These are phyloP conservation scores for Clytia hemisphaerica DNA, from an alignment of 30 jellyfish, hydroid and myxozoan genomes.

Conservation along the genomic window DNA sequence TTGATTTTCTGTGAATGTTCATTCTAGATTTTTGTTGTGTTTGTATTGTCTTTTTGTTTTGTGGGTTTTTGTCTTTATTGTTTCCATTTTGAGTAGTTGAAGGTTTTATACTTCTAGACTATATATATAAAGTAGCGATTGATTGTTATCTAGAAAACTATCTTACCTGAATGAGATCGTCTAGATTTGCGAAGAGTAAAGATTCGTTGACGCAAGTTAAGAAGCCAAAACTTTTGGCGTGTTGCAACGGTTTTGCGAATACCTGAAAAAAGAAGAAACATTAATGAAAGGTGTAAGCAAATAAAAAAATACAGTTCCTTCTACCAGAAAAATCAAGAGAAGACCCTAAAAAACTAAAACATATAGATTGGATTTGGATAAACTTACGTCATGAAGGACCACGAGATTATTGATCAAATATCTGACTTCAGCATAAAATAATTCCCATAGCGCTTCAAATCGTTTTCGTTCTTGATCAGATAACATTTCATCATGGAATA, in stretches of 20 bases:
- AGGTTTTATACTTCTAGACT: too few species aligned
- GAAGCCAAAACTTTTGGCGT: constrained; percentile 68
- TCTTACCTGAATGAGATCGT: constrained; percentile 53
- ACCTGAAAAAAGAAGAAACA: constrained; percentile 42
- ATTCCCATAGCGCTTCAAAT: constrained; percentile 83
- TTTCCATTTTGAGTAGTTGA: too few species aligned
- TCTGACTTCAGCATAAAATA: constrained; percentile 72
- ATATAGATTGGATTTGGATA: too few species aligned
- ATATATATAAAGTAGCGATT: too few species aligned
- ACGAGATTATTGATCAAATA: constrained; percentile 59
- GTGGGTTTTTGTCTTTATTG: too few species aligned
- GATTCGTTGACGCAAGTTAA: constrained; percentile 50
- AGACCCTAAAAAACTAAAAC: not conserved
- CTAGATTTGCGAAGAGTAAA: constrained; percentile 66
- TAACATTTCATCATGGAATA: not conserved
- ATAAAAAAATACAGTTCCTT: too few species aligned
- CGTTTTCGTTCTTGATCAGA: constrained; percentile 30
- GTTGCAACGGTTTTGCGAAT: constrained; percentile 47
- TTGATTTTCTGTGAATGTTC: too few species aligned
- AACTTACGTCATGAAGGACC: constrained; percentile 62
- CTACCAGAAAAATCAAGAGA: not conserved
- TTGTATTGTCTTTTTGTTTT: too few species aligned
- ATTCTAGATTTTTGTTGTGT: too few species aligned
- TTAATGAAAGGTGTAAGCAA: not conserved
- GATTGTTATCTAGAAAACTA: too few species aligned